Conservation (phyloP, 1,140 invertebrate species). For the Trichogramma pretiosum region DNA sequence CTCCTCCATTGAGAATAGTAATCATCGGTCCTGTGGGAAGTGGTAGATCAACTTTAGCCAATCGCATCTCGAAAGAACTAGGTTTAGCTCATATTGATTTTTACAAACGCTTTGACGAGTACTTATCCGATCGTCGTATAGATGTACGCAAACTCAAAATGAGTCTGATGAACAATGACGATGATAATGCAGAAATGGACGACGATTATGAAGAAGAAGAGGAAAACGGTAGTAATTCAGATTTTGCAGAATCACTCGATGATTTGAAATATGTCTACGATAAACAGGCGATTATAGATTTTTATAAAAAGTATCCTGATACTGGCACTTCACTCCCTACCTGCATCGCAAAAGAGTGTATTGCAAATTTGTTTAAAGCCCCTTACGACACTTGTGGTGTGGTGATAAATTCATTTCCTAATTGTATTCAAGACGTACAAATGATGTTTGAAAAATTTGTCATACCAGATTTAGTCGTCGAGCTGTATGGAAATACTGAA, state of each 20-base stretch:
- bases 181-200: constrained; percentile 31
- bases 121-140: constrained; percentile 5
- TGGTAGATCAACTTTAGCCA: constrained; percentile 45
- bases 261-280: constrained; percentile 16
- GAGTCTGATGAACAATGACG: constrained; percentile 24
- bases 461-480: constrained; percentile 50
- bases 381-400: constrained; percentile 41
- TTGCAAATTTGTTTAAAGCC: constrained; percentile 40
- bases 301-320: constrained; percentile 40
- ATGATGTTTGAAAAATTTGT: constrained; percentile 40
- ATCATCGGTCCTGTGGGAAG: constrained; percentile 45
- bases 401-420: constrained; percentile 51
- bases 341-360: constrained; percentile 33
- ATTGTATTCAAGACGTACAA: constrained; percentile 41
- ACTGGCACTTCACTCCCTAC: constrained; percentile 33
- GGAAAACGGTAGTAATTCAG: background rate
- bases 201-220: background rate
- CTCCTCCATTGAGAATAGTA: constrained; percentile 48
- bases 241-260: constrained; percentile 11
- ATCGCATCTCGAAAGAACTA: constrained; percentile 43
- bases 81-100: constrained; percentile 47
- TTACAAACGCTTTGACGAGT: constrained; percentile 30
- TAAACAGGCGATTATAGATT: constrained; percentile 2
- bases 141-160: constrained; percentile 22
- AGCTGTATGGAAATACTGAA: constrained; percentile 35